Evolutionary conservation across 2,113 vertebrate genomes (phyloP).

Genomic region (Dasypus novemcinctus): DNA sequence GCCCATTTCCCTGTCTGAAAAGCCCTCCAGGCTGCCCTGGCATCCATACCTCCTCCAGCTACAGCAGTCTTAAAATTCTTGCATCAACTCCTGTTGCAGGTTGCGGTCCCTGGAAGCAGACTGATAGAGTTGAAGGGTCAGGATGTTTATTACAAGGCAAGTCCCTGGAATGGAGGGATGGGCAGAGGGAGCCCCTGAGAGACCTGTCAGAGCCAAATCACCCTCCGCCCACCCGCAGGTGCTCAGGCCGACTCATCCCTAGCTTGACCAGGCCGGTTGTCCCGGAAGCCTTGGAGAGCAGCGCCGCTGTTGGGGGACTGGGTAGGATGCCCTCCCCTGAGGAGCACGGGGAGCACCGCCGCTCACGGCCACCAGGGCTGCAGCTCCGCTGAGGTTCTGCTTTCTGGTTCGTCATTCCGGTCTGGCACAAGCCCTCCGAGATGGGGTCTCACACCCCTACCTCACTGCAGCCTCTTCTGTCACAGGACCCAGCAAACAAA

Average conservation of each 20-base stretch:
- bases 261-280: too few relatives aligned
- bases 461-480: too few relatives aligned
- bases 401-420: neutral
- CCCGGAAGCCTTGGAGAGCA: neutral
- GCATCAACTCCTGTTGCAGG: neutral
- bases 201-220: too few relatives aligned
- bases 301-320: neutral
- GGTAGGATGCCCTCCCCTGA: accelerated
- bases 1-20: neutral
- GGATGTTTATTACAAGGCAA: too few relatives aligned
- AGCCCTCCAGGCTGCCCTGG: neutral
- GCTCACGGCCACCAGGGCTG: neutral
- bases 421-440: neutral
- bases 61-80: neutral
- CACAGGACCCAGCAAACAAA: neutral
- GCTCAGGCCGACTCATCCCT: too few relatives aligned
- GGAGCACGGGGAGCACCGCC: accelerated
- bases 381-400: neutral
- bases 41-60: too few relatives aligned
- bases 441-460: too few relatives aligned
- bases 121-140: neutral
- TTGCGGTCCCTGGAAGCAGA: neutral
- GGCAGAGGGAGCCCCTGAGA: too few relatives aligned
- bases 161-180: accelerated
- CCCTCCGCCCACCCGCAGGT: accelerated